Base-by-base conservation (phyloP, 2,888 invertebrate species). In the Microctonus hyperodae region DNA sequence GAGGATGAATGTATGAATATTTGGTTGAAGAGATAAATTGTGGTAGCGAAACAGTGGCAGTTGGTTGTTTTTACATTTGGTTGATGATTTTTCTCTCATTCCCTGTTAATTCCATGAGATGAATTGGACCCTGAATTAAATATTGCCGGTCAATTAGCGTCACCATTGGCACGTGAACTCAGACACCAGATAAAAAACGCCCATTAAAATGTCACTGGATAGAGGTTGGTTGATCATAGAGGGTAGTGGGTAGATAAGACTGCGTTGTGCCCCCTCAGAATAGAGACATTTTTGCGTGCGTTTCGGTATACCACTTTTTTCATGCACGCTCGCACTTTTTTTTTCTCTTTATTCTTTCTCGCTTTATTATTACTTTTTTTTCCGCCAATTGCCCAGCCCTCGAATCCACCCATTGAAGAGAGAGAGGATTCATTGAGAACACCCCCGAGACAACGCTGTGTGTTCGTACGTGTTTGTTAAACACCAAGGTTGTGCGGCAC, bases 191-290 rank as follows among this genome's bases (percentile, higher is more conserved):
- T 23, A 65, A 55, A 55, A 44, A 44, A 44, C 16, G 6, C 44
- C 44, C 16, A 44, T 16, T 16, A n/a, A 16, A 20, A 44, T 28
- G 7, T 51, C 25, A 55, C 31, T 55, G 55, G 31, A 55, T 25
- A 53, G 11, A 11, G 25, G 55, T 28, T 28, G 31, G 63, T 37
- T 55, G 63, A 58, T 65, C 58, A 58, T 31, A 44, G 64, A 51
- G 64, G 57, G 64, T 64, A 28, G 16, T 44, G 44, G 16, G 44
- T 44, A 44, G 44, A 44, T 44, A 44, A 44, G 16, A 16, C 40
- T 48, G 11, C 31, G 61, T 56, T 66, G 61, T 66, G 61, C 61
- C 61, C 61, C 56, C 48, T 60, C 53, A 31, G 33, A 51, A 51
- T 11, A 16, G 44, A 44, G 44, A 7, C 3, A n/a, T 37, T 37